These are phyloP conservation scores for Rhinophrynus dorsalis DNA, from an alignment of 2,797 vertebrate genomes.

Conservation along the genomic window DNA sequence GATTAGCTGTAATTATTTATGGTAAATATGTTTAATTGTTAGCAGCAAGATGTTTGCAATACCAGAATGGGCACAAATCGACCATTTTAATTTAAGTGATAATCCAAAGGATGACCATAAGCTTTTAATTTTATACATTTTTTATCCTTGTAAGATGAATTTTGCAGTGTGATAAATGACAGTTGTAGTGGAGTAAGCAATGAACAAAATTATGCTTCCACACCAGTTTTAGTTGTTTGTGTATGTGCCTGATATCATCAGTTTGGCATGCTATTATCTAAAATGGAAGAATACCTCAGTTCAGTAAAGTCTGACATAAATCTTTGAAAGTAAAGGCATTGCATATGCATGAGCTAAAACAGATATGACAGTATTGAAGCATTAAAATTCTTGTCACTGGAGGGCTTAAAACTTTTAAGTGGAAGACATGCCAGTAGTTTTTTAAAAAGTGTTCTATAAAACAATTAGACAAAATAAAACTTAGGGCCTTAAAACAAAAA, in stretches of 20 bases:
- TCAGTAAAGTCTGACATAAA: conserved; percentile 99
- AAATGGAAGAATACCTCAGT: conserved; percentile 98
- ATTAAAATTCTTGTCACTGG: conserved; percentile 99
- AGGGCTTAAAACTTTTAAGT: conserved; percentile 99
- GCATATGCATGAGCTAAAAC: conserved; percentile 97
- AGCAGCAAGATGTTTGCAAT: conserved; percentile 92
- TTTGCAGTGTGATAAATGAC: conserved; percentile 74
- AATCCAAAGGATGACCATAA: conserved; percentile 96
- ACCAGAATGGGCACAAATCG: conserved; percentile 97
- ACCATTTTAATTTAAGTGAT: conserved; percentile 99
- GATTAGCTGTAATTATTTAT: conserved; percentile 99
- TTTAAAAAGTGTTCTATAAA: conserved; percentile 88
- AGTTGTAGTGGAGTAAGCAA: conserved; percentile 58
- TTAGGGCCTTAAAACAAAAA: conserved; percentile 41
- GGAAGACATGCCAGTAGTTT: conserved; percentile 90
- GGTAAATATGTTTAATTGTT: conserved; percentile 99
- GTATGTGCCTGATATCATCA: conserved; percentile 94
- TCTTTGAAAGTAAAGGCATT: conserved; percentile 96
- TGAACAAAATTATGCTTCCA: conserved; percentile 59
- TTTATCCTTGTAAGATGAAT: conserved; percentile 66
- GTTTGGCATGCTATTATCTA: conserved; percentile 99
- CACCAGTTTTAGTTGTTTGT: conserved; percentile 65
- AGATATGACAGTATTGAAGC: conserved; percentile 98
- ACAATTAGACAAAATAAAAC: conserved; percentile 89
- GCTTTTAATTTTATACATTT: conserved; percentile 79